Evolutionary conservation across 2,797 vertebrate species (phyloP).

Genomic region (Netta rufina): DNA sequence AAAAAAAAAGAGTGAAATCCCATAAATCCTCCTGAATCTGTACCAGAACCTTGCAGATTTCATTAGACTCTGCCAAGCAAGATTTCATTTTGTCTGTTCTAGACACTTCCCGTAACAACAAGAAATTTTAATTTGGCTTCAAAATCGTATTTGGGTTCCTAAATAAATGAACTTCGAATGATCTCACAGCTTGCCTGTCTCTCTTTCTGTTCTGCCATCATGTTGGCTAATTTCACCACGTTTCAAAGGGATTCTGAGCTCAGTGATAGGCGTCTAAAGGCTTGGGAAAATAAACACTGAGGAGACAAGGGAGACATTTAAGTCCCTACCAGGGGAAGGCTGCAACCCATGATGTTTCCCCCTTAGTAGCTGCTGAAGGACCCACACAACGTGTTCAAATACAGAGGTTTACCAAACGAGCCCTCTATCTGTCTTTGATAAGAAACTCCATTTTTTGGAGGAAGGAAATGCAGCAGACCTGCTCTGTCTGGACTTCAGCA

Average conservation of each 20-base stretch:
- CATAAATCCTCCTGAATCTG: slow-evolving; percentile 35
- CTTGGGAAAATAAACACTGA: slow-evolving; percentile 21
- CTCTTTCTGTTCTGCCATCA: slow-evolving; percentile 49
- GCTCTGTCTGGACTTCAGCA: background rate
- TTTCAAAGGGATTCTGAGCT: slow-evolving; percentile 39
- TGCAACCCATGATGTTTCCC: background rate
- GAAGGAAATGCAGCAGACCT: background rate
- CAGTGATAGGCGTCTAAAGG: background rate
- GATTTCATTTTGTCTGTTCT: slow-evolving; percentile 54
- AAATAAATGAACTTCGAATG: slow-evolving; percentile 57
- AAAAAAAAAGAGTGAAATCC: background rate
- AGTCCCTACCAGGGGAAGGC: background rate
- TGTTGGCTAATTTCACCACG: background rate
- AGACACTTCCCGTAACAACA: slow-evolving; percentile 34
- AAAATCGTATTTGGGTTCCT: slow-evolving; percentile 57
- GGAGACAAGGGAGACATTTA: background rate
- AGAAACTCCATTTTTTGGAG: background rate
- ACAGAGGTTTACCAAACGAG: background rate
- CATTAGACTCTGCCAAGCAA: slow-evolving; percentile 61
- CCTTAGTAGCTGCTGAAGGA: background rate
- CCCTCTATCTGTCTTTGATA: background rate
- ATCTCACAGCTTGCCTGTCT: slow-evolving; percentile 70
- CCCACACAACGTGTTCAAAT: background rate
- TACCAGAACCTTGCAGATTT: slow-evolving; percentile 50
- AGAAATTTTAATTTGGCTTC: slow-evolving; percentile 62